These are phyloP conservation scores for Arenaria interpres DNA, from an alignment of 2,113 vertebrate genomes.

Conservation along the genomic window DNA sequence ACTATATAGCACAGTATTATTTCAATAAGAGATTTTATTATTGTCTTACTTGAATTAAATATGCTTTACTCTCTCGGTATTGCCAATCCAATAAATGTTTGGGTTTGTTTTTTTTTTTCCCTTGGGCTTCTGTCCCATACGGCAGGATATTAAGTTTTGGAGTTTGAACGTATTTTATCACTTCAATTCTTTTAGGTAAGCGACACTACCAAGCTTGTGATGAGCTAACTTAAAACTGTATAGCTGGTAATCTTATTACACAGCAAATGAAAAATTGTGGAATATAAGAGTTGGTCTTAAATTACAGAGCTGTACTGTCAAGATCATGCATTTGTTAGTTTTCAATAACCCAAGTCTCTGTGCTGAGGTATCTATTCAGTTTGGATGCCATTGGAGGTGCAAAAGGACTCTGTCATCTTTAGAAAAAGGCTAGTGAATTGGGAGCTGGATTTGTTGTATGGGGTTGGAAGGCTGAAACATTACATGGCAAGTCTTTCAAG, in stretches of 20 bases:
- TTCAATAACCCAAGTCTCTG: not conserved
- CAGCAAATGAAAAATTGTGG: not conserved
- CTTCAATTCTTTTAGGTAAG: not conserved
- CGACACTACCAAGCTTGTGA: not conserved
- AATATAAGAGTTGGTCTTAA: not conserved
- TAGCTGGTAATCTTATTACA: not conserved
- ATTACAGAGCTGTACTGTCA: not conserved
- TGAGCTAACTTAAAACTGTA: not conserved
- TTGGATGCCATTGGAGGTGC: not conserved
- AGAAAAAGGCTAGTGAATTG: not conserved
- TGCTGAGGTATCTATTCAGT: not conserved
- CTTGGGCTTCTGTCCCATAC: not conserved
- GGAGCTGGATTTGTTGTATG: not conserved
- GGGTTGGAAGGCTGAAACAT: not conserved
- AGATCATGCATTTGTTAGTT: not conserved
- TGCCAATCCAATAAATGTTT: not conserved
- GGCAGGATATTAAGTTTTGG: not conserved
- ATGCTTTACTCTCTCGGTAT: not conserved
- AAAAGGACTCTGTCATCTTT: not conserved
- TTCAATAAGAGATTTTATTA: not conserved
- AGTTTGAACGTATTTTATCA: not conserved
- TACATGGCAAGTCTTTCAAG: not conserved
- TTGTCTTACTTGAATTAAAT: not conserved
- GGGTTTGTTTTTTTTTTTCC: fast-evolving
- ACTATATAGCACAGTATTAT: not conserved